Evolutionary conservation across 2,888 invertebrate species (phyloP), one percentile per base, ranked within the genome.

Genomic region (Ectropis crepuscularia): DNA sequence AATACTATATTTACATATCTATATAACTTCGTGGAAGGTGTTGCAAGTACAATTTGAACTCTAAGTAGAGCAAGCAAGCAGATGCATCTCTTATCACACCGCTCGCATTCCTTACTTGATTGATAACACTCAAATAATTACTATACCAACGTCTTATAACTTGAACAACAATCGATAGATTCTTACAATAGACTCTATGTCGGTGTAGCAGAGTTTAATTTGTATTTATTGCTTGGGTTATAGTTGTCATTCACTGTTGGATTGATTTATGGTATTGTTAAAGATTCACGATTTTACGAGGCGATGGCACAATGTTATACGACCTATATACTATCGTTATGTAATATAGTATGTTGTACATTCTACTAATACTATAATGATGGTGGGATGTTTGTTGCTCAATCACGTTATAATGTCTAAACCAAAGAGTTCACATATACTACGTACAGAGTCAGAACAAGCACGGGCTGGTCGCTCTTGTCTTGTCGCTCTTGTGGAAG

Each of bases 31-130:
- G 39, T 50, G 39, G 12, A n/a, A 41, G 9, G 28, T 41, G 51
- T 46, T 61, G 39, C 16, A 54, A 38, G n/a, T 57, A 38, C 51
- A 41, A 57, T 48, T 58, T 72, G 72, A 70, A 72, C 70, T 69
- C 68, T 68, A 72, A 61, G 57, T 72, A 63, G 72, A 67, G 58
- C 72, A 69, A 68, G 67, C 68, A 68, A 66, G 66, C 68, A 72
- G 72, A 71, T 73, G 68, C 68, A 67, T 67, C 67, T 67, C 64
- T 68, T 73, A 73, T 71, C 63, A 55, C 69, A 72, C 60, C 69
- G 39, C 60, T 55, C 53, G 50, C 69, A 71, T 71, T 68, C 71
- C 67, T 45, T 63, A 61, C 68, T 68, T 71, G 69, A 73, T 73
- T 73, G 72, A 73, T 73, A 71, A 69, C 69, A 51, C 64, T 67